Conservation (phyloP, 2,888 invertebrate species). For the Lagria hirta region DNA sequence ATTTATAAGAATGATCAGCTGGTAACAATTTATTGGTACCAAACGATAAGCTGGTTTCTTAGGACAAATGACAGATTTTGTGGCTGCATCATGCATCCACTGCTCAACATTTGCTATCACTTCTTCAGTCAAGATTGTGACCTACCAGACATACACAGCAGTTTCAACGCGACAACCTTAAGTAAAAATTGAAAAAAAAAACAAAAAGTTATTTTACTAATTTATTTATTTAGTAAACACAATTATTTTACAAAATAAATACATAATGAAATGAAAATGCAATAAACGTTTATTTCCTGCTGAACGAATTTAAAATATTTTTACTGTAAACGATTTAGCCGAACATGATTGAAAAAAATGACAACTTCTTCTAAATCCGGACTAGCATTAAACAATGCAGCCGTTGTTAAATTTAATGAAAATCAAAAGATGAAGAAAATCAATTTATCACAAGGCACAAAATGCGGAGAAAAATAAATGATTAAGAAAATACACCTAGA, state of each 20-base stretch:
- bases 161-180: too few relatives aligned
- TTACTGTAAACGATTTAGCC: slow-evolving; percentile 4
- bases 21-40: too few relatives aligned
- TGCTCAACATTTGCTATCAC: too few relatives aligned
- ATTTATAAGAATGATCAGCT: too few relatives aligned
- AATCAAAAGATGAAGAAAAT: slow-evolving; percentile 32
- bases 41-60: too few relatives aligned
- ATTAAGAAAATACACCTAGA: slow-evolving; percentile 27
- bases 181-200: too few relatives aligned
- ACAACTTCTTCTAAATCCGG: slow-evolving; percentile 9
- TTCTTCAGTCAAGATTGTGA: too few relatives aligned
- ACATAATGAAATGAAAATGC: slow-evolving; percentile 36
- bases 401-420: slow-evolving; percentile 10
- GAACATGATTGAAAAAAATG: slow-evolving; percentile 5
- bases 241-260: slow-evolving; percentile 38
- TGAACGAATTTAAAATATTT: slow-evolving; percentile 16
- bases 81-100: too few relatives aligned
- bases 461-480: slow-evolving; percentile 31
- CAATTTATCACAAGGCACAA: slow-evolving; percentile 40
- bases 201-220: slow-evolving; percentile 15
- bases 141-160: too few relatives aligned
- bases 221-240: slow-evolving; percentile 28
- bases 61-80: too few relatives aligned
- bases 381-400: slow-evolving; percentile 18
- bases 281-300: slow-evolving; percentile 37